Evolutionary conservation across 30 jellyfish, hydroid and myxozoan genomes (phyloP).

Genomic region (Hydra vulgaris): DNA sequence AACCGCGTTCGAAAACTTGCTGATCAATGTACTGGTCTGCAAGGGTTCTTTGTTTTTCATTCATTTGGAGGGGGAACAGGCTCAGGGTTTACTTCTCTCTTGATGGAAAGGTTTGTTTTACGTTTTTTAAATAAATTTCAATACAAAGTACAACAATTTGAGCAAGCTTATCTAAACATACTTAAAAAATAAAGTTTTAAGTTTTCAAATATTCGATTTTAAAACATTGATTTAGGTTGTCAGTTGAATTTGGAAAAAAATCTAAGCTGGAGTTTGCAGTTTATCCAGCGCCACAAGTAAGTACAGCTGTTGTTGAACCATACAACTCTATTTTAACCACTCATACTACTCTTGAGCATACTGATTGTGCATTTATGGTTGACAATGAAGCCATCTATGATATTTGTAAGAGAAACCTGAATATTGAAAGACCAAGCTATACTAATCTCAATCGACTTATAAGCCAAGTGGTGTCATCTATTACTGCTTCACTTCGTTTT

Average conservation of each 20-base stretch:
- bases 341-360: constrained; percentile 67
- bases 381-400: constrained; percentile 82
- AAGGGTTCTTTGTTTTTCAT: constrained; percentile 80
- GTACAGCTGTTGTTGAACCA: constrained; percentile 91
- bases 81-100: constrained; percentile 87
- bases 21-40: constrained; percentile 77
- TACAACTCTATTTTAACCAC: constrained; percentile 83
- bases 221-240: constrained; percentile 1
- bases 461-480: constrained; percentile 77
- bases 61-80: constrained; percentile 98
- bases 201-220: too few species aligned
- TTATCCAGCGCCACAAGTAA: constrained; percentile 91
- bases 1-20: constrained; percentile 82
- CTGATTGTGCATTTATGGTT: constrained; percentile 80
- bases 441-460: constrained; percentile 65
- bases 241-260: constrained; percentile 75
- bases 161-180: not conserved
- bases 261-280: constrained; percentile 70
- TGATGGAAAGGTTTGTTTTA: constrained; percentile 58
- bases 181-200: too few species aligned
- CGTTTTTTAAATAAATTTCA: too few species aligned
- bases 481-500: constrained; percentile 82
- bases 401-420: constrained; percentile 67
- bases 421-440: constrained; percentile 78
- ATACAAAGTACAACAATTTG: too few species aligned